These are phyloP conservation scores for Papilio protenor DNA, from an alignment of 2,888 invertebrate species.

Conservation along the genomic window DNA sequence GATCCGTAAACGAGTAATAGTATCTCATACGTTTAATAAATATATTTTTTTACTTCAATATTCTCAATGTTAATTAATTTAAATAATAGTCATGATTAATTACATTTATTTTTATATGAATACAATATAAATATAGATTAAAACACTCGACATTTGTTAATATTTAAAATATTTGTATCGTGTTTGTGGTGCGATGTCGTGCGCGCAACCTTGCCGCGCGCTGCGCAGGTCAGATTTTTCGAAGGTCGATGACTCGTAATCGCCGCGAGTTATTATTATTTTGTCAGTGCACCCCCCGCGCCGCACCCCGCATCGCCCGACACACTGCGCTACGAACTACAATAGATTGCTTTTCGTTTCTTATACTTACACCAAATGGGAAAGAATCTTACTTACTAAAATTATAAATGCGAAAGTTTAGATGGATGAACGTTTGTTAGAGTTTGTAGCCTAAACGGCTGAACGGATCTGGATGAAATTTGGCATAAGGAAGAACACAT, in stretches of 20 bases:
- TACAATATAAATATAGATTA: background rate
- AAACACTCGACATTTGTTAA: background rate
- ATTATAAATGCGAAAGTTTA: too few relatives aligned
- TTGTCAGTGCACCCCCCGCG: conserved; percentile 66
- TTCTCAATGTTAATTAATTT: too few relatives aligned
- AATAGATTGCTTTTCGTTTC: conserved; percentile 50
- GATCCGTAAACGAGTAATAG: too few relatives aligned
- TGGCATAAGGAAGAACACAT: too few relatives aligned
- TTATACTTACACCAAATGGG: background rate
- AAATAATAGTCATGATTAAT: too few relatives aligned
- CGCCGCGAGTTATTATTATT: conserved; percentile 75
- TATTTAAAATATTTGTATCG: conserved; percentile 47
- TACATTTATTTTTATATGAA: background rate
- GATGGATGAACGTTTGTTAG: too few relatives aligned
- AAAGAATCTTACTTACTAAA: background rate
- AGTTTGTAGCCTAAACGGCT: too few relatives aligned
- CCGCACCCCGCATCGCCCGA: conserved; percentile 53
- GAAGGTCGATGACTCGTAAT: conserved; percentile 84
- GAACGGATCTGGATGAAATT: too few relatives aligned
- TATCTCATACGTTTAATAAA: too few relatives aligned
- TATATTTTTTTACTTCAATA: too few relatives aligned
- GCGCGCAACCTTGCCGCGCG: conserved; percentile 77
- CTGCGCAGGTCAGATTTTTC: conserved; percentile 82
- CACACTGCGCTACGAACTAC: conserved; percentile 34
- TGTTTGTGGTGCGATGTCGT: conserved; percentile 49